Conservation (phyloP, 2,888 invertebrate genomes). For the Mylabris sibirica region DNA sequence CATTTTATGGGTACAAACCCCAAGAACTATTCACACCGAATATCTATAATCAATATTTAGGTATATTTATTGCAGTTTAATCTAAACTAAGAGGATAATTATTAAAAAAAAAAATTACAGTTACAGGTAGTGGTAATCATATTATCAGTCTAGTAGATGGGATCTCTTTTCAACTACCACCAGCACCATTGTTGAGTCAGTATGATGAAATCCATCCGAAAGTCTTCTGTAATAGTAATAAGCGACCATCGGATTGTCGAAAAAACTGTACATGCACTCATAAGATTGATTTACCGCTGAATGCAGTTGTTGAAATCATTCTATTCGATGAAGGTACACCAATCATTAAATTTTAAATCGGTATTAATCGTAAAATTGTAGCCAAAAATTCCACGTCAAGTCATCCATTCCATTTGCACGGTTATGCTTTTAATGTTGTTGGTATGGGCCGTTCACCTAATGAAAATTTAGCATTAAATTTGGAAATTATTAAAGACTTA, state of each 20-base stretch:
- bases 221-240: conserved; percentile 80
- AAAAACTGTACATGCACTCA: conserved; percentile 86
- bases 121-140: conserved; percentile 70
- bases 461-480: conserved; percentile 78
- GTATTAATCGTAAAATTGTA: conserved; percentile 48
- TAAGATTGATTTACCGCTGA: conserved; percentile 80
- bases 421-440: conserved; percentile 80
- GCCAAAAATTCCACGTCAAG: conserved; percentile 80
- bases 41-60: conserved; percentile 77
- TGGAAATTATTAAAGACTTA: conserved; percentile 79
- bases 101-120: conserved; percentile 64
- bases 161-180: conserved; percentile 80
- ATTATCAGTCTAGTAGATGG: conserved; percentile 80
- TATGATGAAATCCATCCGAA: conserved; percentile 76
- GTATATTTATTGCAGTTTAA: conserved; percentile 59
- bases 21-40: conserved; percentile 77
- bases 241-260: conserved; percentile 75
- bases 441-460: conserved; percentile 85
- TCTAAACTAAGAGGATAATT: conserved; percentile 60
- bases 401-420: conserved; percentile 90
- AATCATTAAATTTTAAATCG: background rate
- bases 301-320: conserved; percentile 86
- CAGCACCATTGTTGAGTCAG: conserved; percentile 82
- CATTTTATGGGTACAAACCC: conserved; percentile 77
- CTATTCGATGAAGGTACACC: conserved; percentile 80